A percentile compares a stretch with the other conserved stretches of the same genome.
These are phyloP conservation scores for Parnassius orleans DNA, from an alignment of 2,888 invertebrate genomes.

Conservation along the genomic window DNA sequence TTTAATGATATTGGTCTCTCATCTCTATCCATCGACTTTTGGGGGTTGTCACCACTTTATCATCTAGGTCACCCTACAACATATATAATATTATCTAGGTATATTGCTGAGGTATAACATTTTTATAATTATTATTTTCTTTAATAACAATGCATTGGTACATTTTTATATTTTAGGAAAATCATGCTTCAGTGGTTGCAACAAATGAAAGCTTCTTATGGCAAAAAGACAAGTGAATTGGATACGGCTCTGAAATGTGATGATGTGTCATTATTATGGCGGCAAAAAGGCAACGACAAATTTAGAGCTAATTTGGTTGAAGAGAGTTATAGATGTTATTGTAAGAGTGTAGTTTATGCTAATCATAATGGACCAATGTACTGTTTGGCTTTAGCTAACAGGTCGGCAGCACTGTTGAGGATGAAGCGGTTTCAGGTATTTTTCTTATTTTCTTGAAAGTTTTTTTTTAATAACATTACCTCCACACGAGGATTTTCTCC, in stretches of 20 bases:
- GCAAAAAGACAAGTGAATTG: slow-evolving; percentile 44
- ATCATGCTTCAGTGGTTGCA: slow-evolving; percentile 64
- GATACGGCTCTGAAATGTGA: slow-evolving; percentile 64
- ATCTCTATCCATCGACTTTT: too few species aligned
- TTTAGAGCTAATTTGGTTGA: slow-evolving; percentile 76
- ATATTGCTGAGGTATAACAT: too few species aligned
- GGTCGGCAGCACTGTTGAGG: slow-evolving; percentile 84
- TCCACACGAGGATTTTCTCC: too few species aligned
- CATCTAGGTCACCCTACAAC: too few species aligned
- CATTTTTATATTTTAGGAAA: slow-evolving; percentile 41
- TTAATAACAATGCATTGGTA: too few species aligned
- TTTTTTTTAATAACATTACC: too few species aligned
- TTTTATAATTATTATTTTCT: too few species aligned
- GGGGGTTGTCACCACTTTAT: too few species aligned
- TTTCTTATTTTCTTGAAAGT: too few species aligned
- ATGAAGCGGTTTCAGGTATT: slow-evolving; percentile 81
- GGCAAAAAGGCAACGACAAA: slow-evolving; percentile 80
- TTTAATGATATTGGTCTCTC: too few species aligned
- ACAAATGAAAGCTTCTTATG: slow-evolving; percentile 58
- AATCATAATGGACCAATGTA: slow-evolving; percentile 77
- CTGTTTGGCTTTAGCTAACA: slow-evolving; percentile 83
- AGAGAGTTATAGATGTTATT: slow-evolving; percentile 81
- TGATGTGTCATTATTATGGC: slow-evolving; percentile 59
- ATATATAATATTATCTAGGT: too few species aligned
- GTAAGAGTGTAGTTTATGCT: slow-evolving; percentile 83